phyloP scores from a whole-genome alignment of 2,888 invertebrate genomes.

The Nycteola revayana region DNA sequence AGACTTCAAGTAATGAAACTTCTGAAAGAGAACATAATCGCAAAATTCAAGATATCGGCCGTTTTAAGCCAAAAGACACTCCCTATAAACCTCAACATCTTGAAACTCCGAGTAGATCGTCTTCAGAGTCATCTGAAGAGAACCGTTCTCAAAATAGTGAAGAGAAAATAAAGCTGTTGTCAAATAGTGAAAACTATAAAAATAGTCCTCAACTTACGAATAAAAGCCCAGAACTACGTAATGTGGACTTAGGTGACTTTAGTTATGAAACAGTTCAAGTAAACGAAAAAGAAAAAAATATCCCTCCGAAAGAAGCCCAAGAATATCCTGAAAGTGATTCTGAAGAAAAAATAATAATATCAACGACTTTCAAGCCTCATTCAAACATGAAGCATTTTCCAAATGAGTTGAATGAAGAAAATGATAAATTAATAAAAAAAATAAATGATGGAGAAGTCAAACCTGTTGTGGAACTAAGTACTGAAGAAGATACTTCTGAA shows the following conservation, averaged over 20 bases:
- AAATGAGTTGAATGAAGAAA: no score
- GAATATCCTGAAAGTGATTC: slow-evolving; percentile 34
- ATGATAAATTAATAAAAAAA: slow-evolving; percentile 39
- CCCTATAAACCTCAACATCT: slow-evolving; percentile 5
- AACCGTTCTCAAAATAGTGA: slow-evolving; percentile 18
- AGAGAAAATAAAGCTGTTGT: slow-evolving; percentile 1
- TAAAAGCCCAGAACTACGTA: slow-evolving; percentile 37
- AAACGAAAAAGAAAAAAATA: slow-evolving; percentile 47
- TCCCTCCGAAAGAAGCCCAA: slow-evolving; percentile 37
- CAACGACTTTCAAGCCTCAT: slow-evolving; percentile 24
- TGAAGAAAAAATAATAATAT: slow-evolving; percentile 29
- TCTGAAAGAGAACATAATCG: slow-evolving; percentile 9
- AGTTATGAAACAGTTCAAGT: slow-evolving; percentile 52
- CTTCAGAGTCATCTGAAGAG: slow-evolving; percentile 19
- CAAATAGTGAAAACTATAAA: slow-evolving; percentile 10
- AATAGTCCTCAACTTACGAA: slow-evolving; percentile 2
- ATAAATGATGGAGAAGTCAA: slow-evolving; percentile 66
- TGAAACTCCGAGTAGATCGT: slow-evolving; percentile 2
- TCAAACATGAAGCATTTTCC: no score
- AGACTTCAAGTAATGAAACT: slow-evolving; percentile 8
- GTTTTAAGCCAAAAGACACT: slow-evolving; percentile 12
- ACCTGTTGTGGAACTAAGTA: slow-evolving; percentile 67
- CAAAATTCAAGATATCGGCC: slow-evolving; percentile 27
- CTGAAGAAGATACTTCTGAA: slow-evolving; percentile 43
- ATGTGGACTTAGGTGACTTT: slow-evolving; percentile 53